phyloP scores from a whole-genome alignment of 2,888 invertebrate genomes.

The Rutpela maculata region DNA sequence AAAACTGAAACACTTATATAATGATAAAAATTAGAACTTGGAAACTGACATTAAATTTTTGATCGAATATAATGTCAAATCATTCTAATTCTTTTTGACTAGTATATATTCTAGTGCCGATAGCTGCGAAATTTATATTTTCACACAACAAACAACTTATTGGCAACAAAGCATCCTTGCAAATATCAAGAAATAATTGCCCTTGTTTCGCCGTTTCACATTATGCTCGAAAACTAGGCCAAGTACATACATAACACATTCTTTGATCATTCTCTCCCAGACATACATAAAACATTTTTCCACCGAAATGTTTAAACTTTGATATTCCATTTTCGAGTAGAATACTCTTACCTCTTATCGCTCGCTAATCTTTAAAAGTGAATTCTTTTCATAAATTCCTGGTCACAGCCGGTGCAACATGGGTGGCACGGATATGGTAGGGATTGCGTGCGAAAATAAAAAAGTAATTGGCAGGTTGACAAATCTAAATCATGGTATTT shows the following conservation, averaged over 20 bases:
- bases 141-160: constrained; percentile 12
- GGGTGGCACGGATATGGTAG: not conserved
- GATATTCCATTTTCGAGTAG: constrained; percentile 24
- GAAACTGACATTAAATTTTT: too few species aligned
- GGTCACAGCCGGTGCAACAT: not conserved
- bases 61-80: too few species aligned
- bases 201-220: constrained; percentile 14
- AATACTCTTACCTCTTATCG: not conserved
- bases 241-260: constrained; percentile 32
- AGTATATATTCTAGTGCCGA: not conserved
- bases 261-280: constrained; percentile 33
- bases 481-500: not conserved
- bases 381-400: constrained; percentile 16
- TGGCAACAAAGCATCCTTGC: not conserved
- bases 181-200: constrained; percentile 12
- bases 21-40: too few species aligned
- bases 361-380: constrained; percentile 13
- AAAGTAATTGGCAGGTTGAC: not conserved
- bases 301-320: constrained; percentile 32
- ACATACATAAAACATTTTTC: constrained; percentile 32
- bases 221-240: constrained; percentile 32
- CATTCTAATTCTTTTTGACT: too few species aligned
- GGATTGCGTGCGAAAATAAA: constrained; percentile 2
- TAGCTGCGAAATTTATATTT: constrained; percentile 18
- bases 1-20: too few species aligned